Evolutionary conservation across 2,888 invertebrate genomes (phyloP), one percentile per base, ranked within the genome.

Genomic region (Agrochola lota): DNA sequence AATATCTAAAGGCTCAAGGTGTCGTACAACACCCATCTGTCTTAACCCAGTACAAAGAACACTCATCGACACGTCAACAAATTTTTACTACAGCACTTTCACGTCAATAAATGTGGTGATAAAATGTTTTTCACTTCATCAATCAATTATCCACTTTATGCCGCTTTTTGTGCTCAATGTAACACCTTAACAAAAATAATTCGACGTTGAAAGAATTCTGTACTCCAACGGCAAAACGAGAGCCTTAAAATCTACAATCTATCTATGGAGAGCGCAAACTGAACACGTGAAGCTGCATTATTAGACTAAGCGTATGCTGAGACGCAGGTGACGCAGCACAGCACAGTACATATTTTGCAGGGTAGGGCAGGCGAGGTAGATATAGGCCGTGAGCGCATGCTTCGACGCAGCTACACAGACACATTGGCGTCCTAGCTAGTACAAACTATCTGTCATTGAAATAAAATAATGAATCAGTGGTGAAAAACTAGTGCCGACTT

Each of bases 91-190:
- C 23, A 74, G 30, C 20, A 60, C 46, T 72, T 70, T 76, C 30
- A 26, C 69, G 46, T 60, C 62, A 60, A 75, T 52, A 43, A n/a
- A 30, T 71, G n/a, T 40, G 40, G 23, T 57, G 55, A 74, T 81
- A 76, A 81, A 74, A 62, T 57, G 12, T 26, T 74, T 78, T 83
- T 72, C 66, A 70, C 59, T 72, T 59, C 69, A 85, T 78, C 70
- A 81, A 84, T 70, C 82, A 78, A 72, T 81, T 78, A 81, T 59
- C n/a, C 69, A 35, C 52, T 63, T 57, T 20, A 46, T 35, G 11
- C 59, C 66, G 26, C 17, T 81, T 83, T 75, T 74, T 81, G 55
- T 80, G 77, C 46, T 71, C 52, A 77, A 62, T 71, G 49, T 30
- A 69, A 55, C 55, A 40, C 15, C 2, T 23, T 35, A 52, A 70